Base-by-base conservation (phyloP, 2,113 vertebrate genomes). In the Neolamprologus devosi region DNA sequence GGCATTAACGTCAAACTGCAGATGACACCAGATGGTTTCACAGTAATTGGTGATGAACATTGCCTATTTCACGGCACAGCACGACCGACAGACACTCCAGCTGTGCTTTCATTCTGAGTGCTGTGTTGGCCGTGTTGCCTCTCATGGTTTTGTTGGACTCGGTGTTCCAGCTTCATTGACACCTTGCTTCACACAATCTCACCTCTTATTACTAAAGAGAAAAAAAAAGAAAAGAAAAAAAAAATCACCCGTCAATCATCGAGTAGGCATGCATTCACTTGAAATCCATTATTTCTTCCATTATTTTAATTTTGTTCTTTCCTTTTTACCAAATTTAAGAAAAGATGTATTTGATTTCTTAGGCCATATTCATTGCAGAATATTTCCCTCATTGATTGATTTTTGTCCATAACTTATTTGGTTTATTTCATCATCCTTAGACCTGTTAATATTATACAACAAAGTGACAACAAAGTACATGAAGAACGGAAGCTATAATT, bases 141-240 rank as follows among this genome's bases (percentile, higher is more conserved):
- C 58, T 84, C 55, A 79, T 51, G 16, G 82, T 85, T 87, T 26
- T 49, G 49, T 82, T 73, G 82, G 90, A 92, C 51, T 33, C 30
- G n/a, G 83, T 73, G 84, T 92, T 88, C 87, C 88, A 87, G 88
- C 83, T 87, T 81, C 51, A 65, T 58, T 37, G 84, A 92, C 89
- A 91, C 89, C 87, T 91, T 83, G 8, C 57, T 91, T 92, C 92
- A 88, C 87, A 81, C 78, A 47, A 30, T 94, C 89, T 90, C 93
- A 88, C 81, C 81, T 90, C 87, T 82, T 81, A 58, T 85, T 84
- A 90, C 85, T 73, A 87, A 90, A 89, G 60, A 65, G 21, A 45
- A 14, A 68, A 40, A 14, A 68, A 68, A 37, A 68, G 10, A 21
- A 73, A 42, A 73, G 21, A 26, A 17, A 73, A 63, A 63, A 68